A percentile compares a stretch with the other conserved stretches of the same genome.
Conservation (phyloP, 2,113 vertebrate genomes). For the Nibea coibor region DNA sequence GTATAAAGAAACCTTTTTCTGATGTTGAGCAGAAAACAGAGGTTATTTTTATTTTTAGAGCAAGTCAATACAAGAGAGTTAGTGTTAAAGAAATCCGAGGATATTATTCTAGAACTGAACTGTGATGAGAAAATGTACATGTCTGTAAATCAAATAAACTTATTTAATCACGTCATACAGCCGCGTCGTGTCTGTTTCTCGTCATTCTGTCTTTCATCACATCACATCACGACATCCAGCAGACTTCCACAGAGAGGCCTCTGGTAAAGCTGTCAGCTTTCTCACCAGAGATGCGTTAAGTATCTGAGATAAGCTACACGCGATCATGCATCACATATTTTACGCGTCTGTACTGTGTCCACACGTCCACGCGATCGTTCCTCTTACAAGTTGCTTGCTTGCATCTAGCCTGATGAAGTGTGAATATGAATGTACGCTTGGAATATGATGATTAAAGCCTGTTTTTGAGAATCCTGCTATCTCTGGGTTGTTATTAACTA, state of each 20-base stretch:
- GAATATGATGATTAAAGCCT: not conserved
- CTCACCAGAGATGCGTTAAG: not conserved
- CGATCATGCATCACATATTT: not conserved
- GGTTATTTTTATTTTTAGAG: slow-evolving; percentile 98
- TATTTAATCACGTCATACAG: slow-evolving; percentile 86
- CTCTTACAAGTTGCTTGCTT: not conserved
- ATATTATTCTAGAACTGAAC: slow-evolving; percentile 82
- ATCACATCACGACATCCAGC: not conserved
- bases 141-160: slow-evolving; percentile 98
- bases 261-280: not conserved
- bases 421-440: not conserved
- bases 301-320: not conserved
- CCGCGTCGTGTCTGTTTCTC: slow-evolving; percentile 1
- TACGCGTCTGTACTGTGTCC: not conserved
- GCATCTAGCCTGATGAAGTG: not conserved
- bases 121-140: slow-evolving; percentile 93
- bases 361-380: not conserved
- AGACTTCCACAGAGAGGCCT: no score
- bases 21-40: slow-evolving; percentile 92
- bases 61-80: slow-evolving; percentile 76
- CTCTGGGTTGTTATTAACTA: not conserved
- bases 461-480: not conserved
- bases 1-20: slow-evolving; percentile 92
- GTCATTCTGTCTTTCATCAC: not conserved
- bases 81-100: slow-evolving; percentile 62